These are phyloP conservation scores for Idris sp. DNA, from an alignment of 1,140 invertebrate species.

Conservation along the genomic window DNA sequence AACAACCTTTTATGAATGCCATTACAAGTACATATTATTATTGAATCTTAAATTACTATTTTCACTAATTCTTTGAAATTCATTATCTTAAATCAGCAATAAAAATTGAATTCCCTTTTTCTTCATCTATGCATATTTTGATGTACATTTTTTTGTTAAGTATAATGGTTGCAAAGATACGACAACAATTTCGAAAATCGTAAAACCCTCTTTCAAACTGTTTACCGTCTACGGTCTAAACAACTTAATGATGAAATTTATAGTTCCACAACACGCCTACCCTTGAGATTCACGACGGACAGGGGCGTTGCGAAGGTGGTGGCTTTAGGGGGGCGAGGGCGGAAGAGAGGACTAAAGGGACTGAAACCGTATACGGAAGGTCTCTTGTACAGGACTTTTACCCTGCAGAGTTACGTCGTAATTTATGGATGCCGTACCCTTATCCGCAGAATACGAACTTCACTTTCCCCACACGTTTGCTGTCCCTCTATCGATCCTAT, in stretches of 20 bases:
- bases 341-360: slow-evolving; percentile 53
- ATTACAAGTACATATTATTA: no score
- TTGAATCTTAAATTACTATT: no score
- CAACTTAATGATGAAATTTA: slow-evolving; percentile 79
- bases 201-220: slow-evolving; percentile 66
- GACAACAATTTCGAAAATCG: slow-evolving; percentile 69
- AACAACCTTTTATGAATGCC: no score
- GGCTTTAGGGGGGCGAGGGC: slow-evolving; percentile 48
- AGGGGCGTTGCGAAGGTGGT: slow-evolving; percentile 49
- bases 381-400: slow-evolving; percentile 78
- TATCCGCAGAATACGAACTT: slow-evolving; percentile 78
- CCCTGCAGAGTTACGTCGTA: slow-evolving; percentile 76
- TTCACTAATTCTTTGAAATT: no score
- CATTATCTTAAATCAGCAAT: no score
- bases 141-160: slow-evolving; percentile 2
- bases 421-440: slow-evolving; percentile 78
- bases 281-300: slow-evolving; percentile 65
- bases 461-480: slow-evolving; percentile 74
- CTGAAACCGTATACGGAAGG: slow-evolving; percentile 69
- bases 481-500: slow-evolving; percentile 77
- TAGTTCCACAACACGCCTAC: slow-evolving; percentile 76
- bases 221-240: slow-evolving; percentile 74
- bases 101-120: not conserved
- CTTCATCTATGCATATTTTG: not conserved
- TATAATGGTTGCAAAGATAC: slow-evolving; percentile 26